phyloP scores from a whole-genome alignment of 2,888 invertebrate species.

The Apotomis betuletana region DNA sequence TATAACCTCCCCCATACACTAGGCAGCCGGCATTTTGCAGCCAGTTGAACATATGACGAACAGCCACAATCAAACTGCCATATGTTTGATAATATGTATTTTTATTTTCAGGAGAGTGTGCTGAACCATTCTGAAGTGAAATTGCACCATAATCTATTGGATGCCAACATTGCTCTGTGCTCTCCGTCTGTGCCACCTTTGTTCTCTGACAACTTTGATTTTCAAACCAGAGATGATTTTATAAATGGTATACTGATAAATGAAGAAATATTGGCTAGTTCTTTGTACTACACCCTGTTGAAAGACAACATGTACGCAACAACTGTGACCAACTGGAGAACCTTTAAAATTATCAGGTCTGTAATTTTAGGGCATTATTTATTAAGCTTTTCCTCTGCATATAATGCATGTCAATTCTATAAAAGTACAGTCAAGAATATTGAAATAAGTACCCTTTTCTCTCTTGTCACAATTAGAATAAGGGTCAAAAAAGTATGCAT shows the following conservation, averaged over 20 bases:
- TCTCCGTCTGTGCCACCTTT: slow-evolving; percentile 93
- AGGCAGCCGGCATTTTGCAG: no score
- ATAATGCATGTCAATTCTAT: no score
- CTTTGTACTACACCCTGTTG: slow-evolving; percentile 91
- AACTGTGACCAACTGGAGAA: slow-evolving; percentile 91
- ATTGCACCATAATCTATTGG: slow-evolving; percentile 90
- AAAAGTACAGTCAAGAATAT: no score
- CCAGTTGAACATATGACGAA: no score
- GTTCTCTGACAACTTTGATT: slow-evolving; percentile 99
- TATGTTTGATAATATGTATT: neutral
- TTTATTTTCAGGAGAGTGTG: slow-evolving; percentile 85
- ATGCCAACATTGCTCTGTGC: slow-evolving; percentile 94
- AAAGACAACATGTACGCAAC: slow-evolving; percentile 90
- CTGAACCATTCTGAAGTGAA: slow-evolving; percentile 88
- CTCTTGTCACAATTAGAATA: no score
- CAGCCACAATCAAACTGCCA: neutral
- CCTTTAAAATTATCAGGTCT: slow-evolving; percentile 91
- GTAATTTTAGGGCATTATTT: slow-evolving; percentile 23
- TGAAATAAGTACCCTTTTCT: no score
- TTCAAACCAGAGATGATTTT: slow-evolving; percentile 95
- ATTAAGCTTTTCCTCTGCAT: no score
- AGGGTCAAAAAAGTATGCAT: no score
- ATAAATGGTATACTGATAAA: slow-evolving; percentile 95
- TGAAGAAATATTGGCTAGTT: slow-evolving; percentile 95
- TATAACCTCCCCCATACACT: no score